Conservation (phyloP, 1,140 invertebrate species). For the Drosophila pectinifera region DNA sequence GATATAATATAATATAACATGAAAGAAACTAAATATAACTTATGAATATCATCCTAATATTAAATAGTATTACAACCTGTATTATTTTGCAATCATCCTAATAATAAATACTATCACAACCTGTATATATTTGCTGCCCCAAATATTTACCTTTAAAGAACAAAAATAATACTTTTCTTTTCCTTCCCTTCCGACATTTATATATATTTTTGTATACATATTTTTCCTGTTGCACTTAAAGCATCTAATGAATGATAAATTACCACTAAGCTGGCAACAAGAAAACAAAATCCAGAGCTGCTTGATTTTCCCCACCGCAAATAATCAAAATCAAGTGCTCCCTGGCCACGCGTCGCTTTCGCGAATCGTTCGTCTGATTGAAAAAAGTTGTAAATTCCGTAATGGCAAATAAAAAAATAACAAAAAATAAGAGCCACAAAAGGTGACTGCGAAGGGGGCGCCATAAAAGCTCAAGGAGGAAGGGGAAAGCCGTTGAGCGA, state of each 20-base stretch:
- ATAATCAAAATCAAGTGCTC: constrained; percentile 76
- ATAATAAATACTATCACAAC: too few species aligned
- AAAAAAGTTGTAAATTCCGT: constrained; percentile 82
- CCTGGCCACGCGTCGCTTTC: constrained; percentile 61
- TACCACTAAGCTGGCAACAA: constrained; percentile 53
- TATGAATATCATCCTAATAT: too few species aligned
- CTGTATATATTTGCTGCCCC: too few species aligned
- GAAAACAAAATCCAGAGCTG: constrained; percentile 39
- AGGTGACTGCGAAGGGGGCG: constrained; percentile 18
- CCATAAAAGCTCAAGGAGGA: neutral
- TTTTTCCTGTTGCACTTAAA: constrained; percentile 17
- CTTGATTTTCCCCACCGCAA: constrained; percentile 32
- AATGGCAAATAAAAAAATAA: constrained; percentile 63
- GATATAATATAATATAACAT: too few species aligned
- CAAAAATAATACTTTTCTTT: neutral
- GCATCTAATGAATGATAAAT: constrained; percentile 78
- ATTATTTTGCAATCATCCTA: too few species aligned
- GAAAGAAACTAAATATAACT: neutral
- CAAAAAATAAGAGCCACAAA: constrained; percentile 51
- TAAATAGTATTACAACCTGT: too few species aligned
- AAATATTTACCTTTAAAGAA: neutral
- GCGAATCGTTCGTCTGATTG: constrained; percentile 70
- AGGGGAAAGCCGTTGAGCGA: constrained; percentile 24
- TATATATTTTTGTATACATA: too few species aligned
- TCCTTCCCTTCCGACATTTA: neutral